A percentile compares a stretch with the other conserved stretches of the same genome.
phyloP scores from a whole-genome alignment of 2,797 vertebrate species.

The Eutrigla gurnardus region DNA sequence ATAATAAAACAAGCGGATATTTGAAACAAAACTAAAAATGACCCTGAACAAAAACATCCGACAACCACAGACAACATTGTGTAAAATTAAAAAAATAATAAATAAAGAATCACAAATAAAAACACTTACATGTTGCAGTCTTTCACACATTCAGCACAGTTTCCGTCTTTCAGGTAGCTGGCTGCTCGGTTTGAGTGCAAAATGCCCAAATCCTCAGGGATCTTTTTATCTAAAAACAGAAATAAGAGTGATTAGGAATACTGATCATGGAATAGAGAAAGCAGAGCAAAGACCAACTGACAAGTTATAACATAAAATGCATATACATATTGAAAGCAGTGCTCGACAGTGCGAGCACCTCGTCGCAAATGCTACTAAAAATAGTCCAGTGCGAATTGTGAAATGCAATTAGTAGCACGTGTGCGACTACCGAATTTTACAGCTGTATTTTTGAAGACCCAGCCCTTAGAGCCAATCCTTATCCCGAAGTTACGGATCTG shows the following conservation, averaged over 20 bases:
- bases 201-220: conserved; percentile 87
- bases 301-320: too few relatives aligned
- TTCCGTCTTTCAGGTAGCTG: conserved; percentile 91
- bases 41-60: too few relatives aligned
- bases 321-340: too few relatives aligned
- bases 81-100: not conserved
- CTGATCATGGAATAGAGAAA: not conserved
- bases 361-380: too few relatives aligned
- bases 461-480: too few relatives aligned
- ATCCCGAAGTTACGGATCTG: too few relatives aligned
- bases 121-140: conserved; percentile 89
- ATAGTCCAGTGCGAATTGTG: too few relatives aligned
- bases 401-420: too few relatives aligned
- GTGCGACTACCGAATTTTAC: too few relatives aligned
- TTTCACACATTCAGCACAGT: conserved; percentile 90
- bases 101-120: not conserved
- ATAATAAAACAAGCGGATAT: not conserved
- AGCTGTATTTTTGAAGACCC: too few relatives aligned
- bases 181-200: conserved; percentile 94
- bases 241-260: not conserved
- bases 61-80: not conserved
- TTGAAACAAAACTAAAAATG: not conserved
- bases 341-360: too few relatives aligned
- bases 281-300: not conserved
- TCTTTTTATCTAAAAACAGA: conserved; percentile 77